A percentile compares a stretch with the other conserved stretches of the same genome.
These are phyloP conservation scores for Crenuchus spilurus DNA, from an alignment of 2,797 vertebrate species.

Conservation along the genomic window DNA sequence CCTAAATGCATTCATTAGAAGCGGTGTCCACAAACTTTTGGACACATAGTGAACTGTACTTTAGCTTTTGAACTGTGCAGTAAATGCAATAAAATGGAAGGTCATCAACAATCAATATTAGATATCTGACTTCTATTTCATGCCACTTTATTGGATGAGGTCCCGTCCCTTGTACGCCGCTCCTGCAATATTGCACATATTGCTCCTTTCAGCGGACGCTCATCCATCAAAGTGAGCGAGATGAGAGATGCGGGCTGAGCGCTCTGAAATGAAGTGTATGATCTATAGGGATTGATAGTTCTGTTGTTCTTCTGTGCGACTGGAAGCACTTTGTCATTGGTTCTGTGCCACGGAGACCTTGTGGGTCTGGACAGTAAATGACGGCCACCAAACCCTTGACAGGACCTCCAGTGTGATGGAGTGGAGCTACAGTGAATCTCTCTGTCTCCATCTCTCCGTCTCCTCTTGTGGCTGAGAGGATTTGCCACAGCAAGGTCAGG, in stretches of 20 bases:
- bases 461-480: neutral
- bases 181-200: neutral
- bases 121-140: neutral
- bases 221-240: constrained; percentile 4
- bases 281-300: neutral
- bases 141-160: neutral
- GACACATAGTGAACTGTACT: no score
- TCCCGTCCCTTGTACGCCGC: neutral
- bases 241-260: neutral
- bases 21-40: no score
- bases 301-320: neutral
- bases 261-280: neutral
- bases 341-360: constrained; percentile 4
- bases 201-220: neutral
- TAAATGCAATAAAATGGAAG: no score
- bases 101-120: no score
- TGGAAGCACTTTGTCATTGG: constrained; percentile 13
- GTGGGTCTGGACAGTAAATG: neutral
- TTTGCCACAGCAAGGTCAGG: constrained; percentile 11
- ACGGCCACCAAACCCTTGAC: neutral
- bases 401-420: neutral
- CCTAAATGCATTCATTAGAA: no score
- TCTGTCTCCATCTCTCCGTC: neutral
- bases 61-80: no score
- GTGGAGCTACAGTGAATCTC: neutral